These are phyloP conservation scores for Crotophaga sulcirostris DNA, from an alignment of 2,113 vertebrate species.

Conservation along the genomic window DNA sequence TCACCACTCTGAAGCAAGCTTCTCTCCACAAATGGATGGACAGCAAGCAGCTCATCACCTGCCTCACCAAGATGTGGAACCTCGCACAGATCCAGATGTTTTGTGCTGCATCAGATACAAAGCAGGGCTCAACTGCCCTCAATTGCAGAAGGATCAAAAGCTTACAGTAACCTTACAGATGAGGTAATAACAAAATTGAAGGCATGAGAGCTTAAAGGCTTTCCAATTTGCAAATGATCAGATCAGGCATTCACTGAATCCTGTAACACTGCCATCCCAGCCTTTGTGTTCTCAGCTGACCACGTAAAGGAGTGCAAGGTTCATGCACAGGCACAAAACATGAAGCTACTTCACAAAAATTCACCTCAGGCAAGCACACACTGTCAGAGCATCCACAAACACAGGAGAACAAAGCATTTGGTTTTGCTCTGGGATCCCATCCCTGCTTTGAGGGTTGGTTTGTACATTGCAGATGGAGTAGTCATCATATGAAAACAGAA, in stretches of 20 bases:
- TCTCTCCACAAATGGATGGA: background rate
- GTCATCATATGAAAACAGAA: background rate
- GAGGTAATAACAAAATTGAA: background rate
- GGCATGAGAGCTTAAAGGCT: background rate
- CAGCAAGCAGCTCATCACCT: background rate
- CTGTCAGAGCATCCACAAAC: background rate
- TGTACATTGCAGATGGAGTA: background rate
- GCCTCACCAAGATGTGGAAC: background rate
- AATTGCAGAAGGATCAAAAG: background rate
- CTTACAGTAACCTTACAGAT: background rate
- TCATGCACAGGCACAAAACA: background rate
- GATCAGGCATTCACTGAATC: background rate
- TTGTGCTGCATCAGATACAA: background rate
- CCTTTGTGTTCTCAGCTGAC: background rate
- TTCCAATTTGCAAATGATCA: background rate
- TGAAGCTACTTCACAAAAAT: conserved; percentile 1
- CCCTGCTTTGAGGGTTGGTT: background rate
- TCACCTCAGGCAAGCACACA: background rate
- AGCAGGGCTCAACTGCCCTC: background rate
- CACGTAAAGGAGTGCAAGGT: background rate
- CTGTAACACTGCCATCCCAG: background rate
- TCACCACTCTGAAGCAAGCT: background rate
- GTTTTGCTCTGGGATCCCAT: background rate
- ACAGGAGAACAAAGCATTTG: background rate
- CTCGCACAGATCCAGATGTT: background rate